Evolutionary conservation across 2,113 vertebrate species (phyloP).

Genomic region (Petaurus breviceps): DNA sequence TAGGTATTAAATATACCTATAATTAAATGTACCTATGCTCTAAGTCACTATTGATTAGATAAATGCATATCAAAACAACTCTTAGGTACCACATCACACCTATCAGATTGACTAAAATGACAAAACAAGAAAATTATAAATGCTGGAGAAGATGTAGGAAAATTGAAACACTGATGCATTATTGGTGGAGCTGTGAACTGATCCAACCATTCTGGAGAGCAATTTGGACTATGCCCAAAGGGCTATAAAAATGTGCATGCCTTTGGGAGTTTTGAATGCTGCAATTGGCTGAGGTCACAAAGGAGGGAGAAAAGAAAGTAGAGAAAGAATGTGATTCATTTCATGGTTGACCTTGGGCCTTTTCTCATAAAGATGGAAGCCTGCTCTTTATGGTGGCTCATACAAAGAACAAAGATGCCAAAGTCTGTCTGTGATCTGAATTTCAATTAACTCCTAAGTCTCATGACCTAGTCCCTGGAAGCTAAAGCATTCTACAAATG

Average conservation of each 20-base stretch:
- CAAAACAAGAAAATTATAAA: no score
- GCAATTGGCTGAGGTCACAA: not conserved
- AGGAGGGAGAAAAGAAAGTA: not conserved
- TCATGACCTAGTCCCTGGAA: not conserved
- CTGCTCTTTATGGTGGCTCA: not conserved
- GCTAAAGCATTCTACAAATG: not conserved
- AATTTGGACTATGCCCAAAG: no score
- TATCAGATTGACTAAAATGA: no score
- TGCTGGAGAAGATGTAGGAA: no score
- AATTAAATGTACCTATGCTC: no score
- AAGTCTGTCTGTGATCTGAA: not conserved
- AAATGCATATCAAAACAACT: no score
- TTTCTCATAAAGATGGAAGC: not conserved
- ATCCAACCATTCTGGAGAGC: no score
- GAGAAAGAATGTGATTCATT: not conserved
- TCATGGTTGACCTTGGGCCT: not conserved
- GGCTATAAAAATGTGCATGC: no score
- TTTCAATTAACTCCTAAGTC: not conserved
- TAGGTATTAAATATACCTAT: not conserved
- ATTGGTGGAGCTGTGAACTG: no score
- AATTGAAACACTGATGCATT: no score
- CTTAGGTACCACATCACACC: no score
- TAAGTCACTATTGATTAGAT: no score
- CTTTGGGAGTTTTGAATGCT: not conserved
- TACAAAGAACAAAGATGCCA: not conserved